Evolutionary conservation across 2,797 vertebrate species (phyloP).

Genomic region (Sebastes cheni): DNA sequence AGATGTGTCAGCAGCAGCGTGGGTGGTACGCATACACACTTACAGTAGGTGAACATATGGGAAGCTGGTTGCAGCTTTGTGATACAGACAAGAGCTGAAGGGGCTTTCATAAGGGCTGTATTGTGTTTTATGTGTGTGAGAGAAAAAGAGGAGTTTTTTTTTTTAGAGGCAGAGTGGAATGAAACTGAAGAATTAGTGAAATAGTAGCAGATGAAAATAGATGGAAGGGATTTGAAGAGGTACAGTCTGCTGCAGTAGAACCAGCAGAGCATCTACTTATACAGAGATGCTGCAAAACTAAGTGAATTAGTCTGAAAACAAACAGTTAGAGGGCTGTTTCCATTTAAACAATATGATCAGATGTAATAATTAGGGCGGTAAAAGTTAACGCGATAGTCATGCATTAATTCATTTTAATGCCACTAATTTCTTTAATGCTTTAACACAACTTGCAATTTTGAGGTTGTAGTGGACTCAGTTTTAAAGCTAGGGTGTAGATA

Average conservation of each 20-base stretch:
- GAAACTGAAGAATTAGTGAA: not conserved
- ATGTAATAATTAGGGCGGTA: not conserved
- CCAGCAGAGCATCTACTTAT: not conserved
- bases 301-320: not conserved
- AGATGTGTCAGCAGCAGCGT: conserved; percentile 1
- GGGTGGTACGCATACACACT: not conserved
- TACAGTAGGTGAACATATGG: not conserved
- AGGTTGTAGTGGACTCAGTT: too few relatives aligned
- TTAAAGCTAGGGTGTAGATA: too few relatives aligned
- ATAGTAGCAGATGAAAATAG: not conserved
- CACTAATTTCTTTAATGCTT: not conserved
- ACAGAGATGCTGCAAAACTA: not conserved
- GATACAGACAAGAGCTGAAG: not conserved
- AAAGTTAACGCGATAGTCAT: not conserved
- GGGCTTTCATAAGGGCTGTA: not conserved
- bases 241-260: not conserved
- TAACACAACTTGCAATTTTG: not conserved
- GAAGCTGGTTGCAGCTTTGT: conserved; percentile 6
- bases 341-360: not conserved
- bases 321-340: not conserved
- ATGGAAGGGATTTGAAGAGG: not conserved
- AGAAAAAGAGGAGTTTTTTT: not conserved
- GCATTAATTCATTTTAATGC: not conserved
- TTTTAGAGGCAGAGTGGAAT: not conserved
- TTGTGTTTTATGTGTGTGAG: not conserved